Evolutionary conservation across 1,140 invertebrate species (phyloP).

Genomic region (Bacillus rossius): DNA sequence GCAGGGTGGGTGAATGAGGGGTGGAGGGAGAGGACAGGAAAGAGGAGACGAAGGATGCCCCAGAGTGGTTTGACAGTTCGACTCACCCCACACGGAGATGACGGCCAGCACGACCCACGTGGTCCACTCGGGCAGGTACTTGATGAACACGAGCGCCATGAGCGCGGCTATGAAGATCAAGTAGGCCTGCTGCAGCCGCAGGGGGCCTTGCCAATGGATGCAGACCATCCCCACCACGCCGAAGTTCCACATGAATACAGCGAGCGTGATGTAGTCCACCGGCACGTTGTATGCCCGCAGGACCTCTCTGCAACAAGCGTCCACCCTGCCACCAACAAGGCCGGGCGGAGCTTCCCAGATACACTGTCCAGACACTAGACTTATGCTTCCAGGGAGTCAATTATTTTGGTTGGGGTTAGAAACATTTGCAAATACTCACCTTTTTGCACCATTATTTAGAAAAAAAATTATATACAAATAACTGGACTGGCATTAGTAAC

Average conservation of each 20-base stretch:
- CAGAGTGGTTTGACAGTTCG: too few relatives aligned
- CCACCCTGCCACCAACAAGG: too few relatives aligned
- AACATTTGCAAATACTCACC: too few relatives aligned
- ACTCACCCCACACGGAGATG: conserved; percentile 95
- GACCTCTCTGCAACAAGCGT: conserved; percentile 68
- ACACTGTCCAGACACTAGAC: too few relatives aligned
- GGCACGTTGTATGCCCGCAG: conserved; percentile 92
- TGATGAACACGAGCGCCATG: conserved; percentile 99
- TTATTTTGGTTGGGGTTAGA: too few relatives aligned
- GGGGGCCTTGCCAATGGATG: conserved; percentile 97
- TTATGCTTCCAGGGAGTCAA: too few relatives aligned
- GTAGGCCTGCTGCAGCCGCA: conserved; percentile 93
- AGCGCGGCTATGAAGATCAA: conserved; percentile 94
- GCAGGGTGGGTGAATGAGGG: neutral
- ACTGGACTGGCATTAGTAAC: too few relatives aligned
- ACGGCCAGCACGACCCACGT: conserved; percentile 95
- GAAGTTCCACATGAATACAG: conserved; percentile 96
- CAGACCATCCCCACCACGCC: conserved; percentile 96
- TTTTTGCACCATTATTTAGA: too few relatives aligned
- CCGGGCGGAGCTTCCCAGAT: too few relatives aligned
- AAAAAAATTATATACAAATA: too few relatives aligned
- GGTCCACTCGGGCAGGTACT: conserved; percentile 98
- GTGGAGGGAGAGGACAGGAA: neutral
- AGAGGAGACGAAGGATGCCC: neutral
- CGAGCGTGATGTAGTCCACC: conserved; percentile 89